These are phyloP conservation scores for Bombyx mandarina DNA, from an alignment of 1,140 invertebrate genomes.

Conservation along the genomic window DNA sequence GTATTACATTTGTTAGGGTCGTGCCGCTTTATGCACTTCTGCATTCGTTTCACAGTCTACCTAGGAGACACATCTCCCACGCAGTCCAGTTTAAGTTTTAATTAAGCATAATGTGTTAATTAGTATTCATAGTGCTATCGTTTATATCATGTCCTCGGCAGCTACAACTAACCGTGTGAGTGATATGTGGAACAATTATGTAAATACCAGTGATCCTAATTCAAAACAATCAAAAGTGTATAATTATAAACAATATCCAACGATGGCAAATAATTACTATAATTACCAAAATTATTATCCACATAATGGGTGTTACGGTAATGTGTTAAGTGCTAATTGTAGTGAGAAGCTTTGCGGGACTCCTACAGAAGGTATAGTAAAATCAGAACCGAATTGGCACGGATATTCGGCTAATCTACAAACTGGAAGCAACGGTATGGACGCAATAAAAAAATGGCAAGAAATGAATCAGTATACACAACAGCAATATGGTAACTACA, in stretches of 20 bases:
- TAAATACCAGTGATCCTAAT: constrained; percentile 36
- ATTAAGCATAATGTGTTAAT: constrained; percentile 19
- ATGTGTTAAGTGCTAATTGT: constrained; percentile 19
- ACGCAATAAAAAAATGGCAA: constrained; percentile 47
- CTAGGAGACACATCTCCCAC: constrained; percentile 46
- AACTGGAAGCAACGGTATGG: constrained; percentile 31
- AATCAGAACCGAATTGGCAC: constrained; percentile 45
- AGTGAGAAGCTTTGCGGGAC: constrained; percentile 19
- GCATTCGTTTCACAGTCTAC: constrained; percentile 63
- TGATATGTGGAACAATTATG: constrained; percentile 51
- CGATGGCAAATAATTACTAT: constrained; percentile 20
- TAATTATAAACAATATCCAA: constrained; percentile 32
- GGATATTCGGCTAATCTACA: constrained; percentile 35
- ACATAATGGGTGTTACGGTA: constrained; percentile 34
- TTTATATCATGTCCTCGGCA: constrained; percentile 40
- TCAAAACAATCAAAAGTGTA: constrained; percentile 29
- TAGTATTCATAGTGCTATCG: not conserved
- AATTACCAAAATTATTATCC: constrained; percentile 37
- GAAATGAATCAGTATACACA: constrained; percentile 45
- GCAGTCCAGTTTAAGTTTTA: constrained; percentile 35
- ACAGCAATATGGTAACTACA: constrained; percentile 28
- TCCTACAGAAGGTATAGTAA: constrained; percentile 27
- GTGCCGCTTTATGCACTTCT: constrained; percentile 45
- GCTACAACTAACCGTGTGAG: constrained; percentile 45
- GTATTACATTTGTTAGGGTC: constrained; percentile 66